Percentiles rank a stretch among this genome's conserved stretches.
Conservation (phyloP, 1,140 invertebrate genomes). For the Caenorhabditis tropicalis region DNA sequence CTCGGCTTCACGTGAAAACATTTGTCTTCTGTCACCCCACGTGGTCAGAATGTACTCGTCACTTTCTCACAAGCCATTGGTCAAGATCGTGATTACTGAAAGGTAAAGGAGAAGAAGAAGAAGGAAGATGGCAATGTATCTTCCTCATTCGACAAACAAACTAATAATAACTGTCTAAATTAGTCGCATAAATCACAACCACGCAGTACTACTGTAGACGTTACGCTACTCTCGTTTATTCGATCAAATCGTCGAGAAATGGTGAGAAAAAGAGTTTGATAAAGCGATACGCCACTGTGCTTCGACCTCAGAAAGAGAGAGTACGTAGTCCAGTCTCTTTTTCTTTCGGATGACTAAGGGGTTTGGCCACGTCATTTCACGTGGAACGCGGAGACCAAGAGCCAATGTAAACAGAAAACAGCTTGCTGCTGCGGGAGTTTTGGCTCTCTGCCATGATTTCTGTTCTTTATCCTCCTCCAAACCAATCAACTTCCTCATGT, state of each 20-base stretch:
- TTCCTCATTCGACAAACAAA: slow-evolving; percentile 24
- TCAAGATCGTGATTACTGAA: background rate
- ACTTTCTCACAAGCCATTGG: slow-evolving; percentile 14
- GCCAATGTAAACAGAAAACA: slow-evolving; percentile 27
- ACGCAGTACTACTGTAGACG: background rate
- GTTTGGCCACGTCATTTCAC: slow-evolving; percentile 11
- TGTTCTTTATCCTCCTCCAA: background rate
- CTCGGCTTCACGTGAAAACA: slow-evolving; percentile 38
- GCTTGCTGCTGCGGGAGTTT: background rate
- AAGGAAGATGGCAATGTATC: background rate
- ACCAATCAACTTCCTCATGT: slow-evolving; percentile 1
- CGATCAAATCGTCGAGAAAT: too few relatives aligned
- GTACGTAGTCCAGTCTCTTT: background rate
- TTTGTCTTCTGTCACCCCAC: background rate
- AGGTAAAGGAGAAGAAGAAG: background rate
- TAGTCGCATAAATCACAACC: background rate
- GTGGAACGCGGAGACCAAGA: background rate
- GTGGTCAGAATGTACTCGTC: slow-evolving; percentile 1
- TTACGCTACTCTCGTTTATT: background rate
- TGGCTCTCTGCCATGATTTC: background rate
- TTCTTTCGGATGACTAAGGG: background rate
- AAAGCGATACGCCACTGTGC: slow-evolving; percentile 8
- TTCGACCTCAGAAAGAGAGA: background rate
- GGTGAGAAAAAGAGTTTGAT: background rate
- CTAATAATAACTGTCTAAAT: slow-evolving; percentile 1